Evolutionary conservation across 2,888 invertebrate species (phyloP).

Genomic region (Cosmopolites sordidus): DNA sequence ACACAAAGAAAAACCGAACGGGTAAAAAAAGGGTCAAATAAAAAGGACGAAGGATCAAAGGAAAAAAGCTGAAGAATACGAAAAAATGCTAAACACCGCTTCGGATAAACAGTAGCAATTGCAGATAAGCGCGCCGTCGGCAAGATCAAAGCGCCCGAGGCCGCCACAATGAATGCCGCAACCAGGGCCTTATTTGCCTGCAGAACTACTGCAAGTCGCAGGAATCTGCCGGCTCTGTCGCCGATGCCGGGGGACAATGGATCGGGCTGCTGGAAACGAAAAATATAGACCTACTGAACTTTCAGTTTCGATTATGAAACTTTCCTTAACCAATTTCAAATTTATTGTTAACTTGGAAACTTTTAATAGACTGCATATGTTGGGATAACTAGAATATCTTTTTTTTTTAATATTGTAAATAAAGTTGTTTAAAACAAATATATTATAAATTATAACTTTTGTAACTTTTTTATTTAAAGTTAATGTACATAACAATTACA

Average conservation of each 20-base stretch:
- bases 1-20: not conserved
- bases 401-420: too few species aligned
- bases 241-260: not conserved
- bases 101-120: slow-evolving; percentile 43
- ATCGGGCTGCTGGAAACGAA: too few species aligned
- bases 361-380: too few species aligned
- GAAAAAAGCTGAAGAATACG: slow-evolving; percentile 17
- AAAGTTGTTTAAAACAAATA: too few species aligned
- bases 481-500: too few species aligned
- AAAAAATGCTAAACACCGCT: slow-evolving; percentile 32
- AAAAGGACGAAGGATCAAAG: not conserved
- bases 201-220: slow-evolving; percentile 6
- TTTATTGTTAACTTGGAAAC: too few species aligned
- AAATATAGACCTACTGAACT: too few species aligned
- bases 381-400: too few species aligned
- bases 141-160: slow-evolving; percentile 38
- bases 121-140: slow-evolving; percentile 41
- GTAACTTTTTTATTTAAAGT: too few species aligned
- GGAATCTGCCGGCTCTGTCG: slow-evolving; percentile 16
- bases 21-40: not conserved
- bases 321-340: too few species aligned
- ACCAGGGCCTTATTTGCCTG: slow-evolving; percentile 28
- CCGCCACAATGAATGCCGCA: slow-evolving; percentile 28
- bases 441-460: too few species aligned
- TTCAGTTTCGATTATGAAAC: too few species aligned